A percentile compares a stretch with the other conserved stretches of the same genome.
Conservation (phyloP, 1,140 invertebrate species). For the Rhagoletis zephyria region DNA sequence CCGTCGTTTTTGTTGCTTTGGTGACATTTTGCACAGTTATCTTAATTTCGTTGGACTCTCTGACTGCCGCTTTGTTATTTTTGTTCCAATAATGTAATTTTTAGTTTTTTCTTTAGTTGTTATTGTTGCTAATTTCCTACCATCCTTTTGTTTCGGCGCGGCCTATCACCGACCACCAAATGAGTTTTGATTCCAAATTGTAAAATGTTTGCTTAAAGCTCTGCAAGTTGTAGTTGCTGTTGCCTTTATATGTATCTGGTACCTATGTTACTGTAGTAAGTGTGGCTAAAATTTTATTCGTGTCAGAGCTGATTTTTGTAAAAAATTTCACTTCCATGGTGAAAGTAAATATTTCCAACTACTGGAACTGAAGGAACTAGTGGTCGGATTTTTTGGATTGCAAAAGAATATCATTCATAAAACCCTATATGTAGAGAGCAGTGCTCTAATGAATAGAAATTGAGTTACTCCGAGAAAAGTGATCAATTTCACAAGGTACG, state of each 20-base stretch:
- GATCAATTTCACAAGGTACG: too few species aligned
- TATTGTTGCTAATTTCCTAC: background rate
- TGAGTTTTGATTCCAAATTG: background rate
- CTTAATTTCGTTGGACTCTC: background rate
- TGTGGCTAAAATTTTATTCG: too few species aligned
- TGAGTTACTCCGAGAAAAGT: too few species aligned
- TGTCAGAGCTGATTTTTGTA: too few species aligned
- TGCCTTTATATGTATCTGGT: background rate
- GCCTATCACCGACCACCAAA: conserved; percentile 19
- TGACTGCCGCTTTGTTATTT: background rate
- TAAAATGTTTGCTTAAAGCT: background rate
- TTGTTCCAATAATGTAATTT: background rate
- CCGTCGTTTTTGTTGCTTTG: background rate
- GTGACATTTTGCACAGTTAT: background rate
- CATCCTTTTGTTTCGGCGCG: background rate
- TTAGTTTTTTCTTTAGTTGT: background rate
- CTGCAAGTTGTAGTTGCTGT: background rate
- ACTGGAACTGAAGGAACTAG: too few species aligned
- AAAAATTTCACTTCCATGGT: too few species aligned
- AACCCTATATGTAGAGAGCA: too few species aligned
- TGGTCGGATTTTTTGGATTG: too few species aligned
- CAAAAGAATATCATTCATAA: too few species aligned
- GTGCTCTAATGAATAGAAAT: too few species aligned
- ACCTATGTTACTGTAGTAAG: too few species aligned
- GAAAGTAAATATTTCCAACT: too few species aligned